Percentiles rank a stretch among this genome's conserved stretches.
phyloP scores from a whole-genome alignment of 2,113 vertebrate genomes.

The Poecile atricapillus region DNA sequence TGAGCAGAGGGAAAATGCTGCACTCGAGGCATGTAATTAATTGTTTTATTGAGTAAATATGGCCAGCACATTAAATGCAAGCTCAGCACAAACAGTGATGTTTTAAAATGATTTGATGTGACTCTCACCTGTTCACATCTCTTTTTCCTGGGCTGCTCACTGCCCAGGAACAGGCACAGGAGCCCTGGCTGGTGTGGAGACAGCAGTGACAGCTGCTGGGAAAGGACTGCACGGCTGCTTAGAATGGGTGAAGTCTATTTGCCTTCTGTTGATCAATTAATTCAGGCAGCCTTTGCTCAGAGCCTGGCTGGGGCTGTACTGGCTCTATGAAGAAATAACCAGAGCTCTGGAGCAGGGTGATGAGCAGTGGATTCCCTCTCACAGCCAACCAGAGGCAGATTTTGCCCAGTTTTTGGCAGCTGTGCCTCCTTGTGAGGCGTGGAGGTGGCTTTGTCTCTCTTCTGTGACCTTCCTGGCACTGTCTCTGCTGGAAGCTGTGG shows the following conservation, averaged over 20 bases:
- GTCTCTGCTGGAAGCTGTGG: neutral
- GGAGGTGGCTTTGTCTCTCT: neutral
- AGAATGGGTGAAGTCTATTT: neutral
- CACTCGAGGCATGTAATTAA: neutral
- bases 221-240: neutral
- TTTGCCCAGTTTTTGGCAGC: neutral
- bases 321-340: neutral
- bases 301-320: neutral
- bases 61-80: neutral
- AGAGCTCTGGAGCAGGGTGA: neutral
- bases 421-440: neutral
- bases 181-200: neutral
- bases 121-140: rapidly evolving
- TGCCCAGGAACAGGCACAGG: neutral
- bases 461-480: neutral
- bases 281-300: neutral
- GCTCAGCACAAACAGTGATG: neutral
- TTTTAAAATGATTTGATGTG: rapidly evolving
- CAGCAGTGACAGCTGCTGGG: neutral
- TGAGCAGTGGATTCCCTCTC: neutral
- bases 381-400: neutral
- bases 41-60: neutral
- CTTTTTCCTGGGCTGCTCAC: neutral
- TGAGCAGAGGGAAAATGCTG: neutral
- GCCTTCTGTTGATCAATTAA: constrained; percentile 20